Evolutionary conservation across 1,140 invertebrate genomes (phyloP).

Genomic region (Drosophila ambigua): DNA sequence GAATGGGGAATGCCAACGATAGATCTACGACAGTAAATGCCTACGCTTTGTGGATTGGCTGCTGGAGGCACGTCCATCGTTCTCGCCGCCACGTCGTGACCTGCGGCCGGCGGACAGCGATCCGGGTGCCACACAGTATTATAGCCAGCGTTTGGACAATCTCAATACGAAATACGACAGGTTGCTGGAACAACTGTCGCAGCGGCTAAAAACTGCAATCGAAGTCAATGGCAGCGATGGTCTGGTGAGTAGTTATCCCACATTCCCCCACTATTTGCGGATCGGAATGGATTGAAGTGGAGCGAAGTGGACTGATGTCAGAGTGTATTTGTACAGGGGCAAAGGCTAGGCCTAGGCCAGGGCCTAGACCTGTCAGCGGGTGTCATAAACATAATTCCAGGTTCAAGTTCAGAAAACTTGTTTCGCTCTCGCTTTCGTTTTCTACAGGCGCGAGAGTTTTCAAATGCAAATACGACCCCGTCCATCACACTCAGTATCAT

Average conservation of each 20-base stretch:
- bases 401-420: slow-evolving; percentile 69
- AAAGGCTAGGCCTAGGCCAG: slow-evolving; percentile 2
- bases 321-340: slow-evolving; percentile 31
- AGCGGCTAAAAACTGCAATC: slow-evolving; percentile 85
- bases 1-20: slow-evolving; percentile 18
- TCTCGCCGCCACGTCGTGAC: slow-evolving; percentile 82
- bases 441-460: slow-evolving; percentile 39
- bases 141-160: slow-evolving; percentile 91
- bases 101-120: slow-evolving; percentile 75
- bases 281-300: too few species aligned
- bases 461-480: slow-evolving; percentile 46
- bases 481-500: slow-evolving; percentile 18
- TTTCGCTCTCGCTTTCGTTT: slow-evolving; percentile 68
- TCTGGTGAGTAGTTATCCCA: slow-evolving; percentile 86
- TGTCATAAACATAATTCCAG: slow-evolving; percentile 21
- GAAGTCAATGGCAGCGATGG: slow-evolving; percentile 84
- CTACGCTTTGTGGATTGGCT: slow-evolving; percentile 94
- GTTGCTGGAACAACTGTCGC: slow-evolving; percentile 90
- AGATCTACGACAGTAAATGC: slow-evolving; percentile 91
- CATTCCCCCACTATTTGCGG: slow-evolving; percentile 24
- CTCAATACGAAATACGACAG: slow-evolving; percentile 93
- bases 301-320: slow-evolving; percentile 47
- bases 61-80: slow-evolving; percentile 86
- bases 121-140: slow-evolving; percentile 90
- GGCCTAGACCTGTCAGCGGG: slow-evolving; percentile 1